These are phyloP conservation scores for Erynnis tages DNA, from an alignment of 2,888 invertebrate genomes.

Conservation along the genomic window DNA sequence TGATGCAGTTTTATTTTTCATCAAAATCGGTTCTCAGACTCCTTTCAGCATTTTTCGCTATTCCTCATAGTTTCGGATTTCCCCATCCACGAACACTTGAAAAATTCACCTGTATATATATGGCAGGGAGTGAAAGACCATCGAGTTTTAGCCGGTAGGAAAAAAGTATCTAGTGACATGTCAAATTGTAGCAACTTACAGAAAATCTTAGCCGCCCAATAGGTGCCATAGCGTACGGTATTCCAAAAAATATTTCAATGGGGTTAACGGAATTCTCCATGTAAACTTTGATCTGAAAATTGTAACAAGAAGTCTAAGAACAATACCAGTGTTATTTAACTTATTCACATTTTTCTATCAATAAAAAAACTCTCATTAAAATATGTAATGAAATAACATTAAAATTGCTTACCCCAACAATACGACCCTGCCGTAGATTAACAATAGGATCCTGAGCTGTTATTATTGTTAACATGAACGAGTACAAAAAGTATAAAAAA, in stretches of 20 bases:
- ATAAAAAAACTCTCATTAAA: too few species aligned
- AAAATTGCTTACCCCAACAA: conserved; percentile 79
- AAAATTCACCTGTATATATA: too few species aligned
- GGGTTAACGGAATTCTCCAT: conserved; percentile 82
- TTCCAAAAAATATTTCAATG: conserved; percentile 87
- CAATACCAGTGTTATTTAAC: not conserved
- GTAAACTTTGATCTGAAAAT: conserved; percentile 83
- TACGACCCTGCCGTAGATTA: conserved; percentile 79
- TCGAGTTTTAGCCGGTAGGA: too few species aligned
- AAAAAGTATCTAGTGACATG: too few species aligned
- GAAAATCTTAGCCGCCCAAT: conserved; percentile 87
- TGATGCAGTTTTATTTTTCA: too few species aligned
- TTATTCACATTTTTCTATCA: conserved; percentile 35
- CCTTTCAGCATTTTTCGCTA: too few species aligned
- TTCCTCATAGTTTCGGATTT: too few species aligned
- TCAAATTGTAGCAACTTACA: conserved; percentile 71
- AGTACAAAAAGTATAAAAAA: conserved; percentile 31
- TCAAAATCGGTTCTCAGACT: too few species aligned
- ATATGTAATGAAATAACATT: too few species aligned
- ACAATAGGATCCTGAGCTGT: conserved; percentile 75
- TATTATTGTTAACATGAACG: conserved; percentile 34
- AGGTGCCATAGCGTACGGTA: conserved; percentile 92
- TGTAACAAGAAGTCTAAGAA: not conserved
- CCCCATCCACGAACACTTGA: too few species aligned
- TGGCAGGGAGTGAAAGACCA: too few species aligned